A percentile compares a stretch with the other conserved stretches of the same genome.
Conservation (phyloP, 2,797 vertebrate species). For the Sebastes oblongus region DNA sequence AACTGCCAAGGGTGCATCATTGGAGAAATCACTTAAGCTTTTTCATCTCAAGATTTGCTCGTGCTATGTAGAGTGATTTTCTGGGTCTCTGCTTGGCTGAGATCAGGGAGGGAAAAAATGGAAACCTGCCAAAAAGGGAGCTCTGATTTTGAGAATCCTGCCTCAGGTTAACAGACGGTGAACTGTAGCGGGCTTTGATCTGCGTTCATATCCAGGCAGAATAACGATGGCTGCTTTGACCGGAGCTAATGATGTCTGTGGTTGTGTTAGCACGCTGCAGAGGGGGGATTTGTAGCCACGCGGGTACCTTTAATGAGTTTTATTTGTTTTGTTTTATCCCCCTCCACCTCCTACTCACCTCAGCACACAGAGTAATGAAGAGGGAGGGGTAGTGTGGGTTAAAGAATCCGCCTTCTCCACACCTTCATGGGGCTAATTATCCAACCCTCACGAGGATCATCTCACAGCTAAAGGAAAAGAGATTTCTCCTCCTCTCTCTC, state of each 20-base stretch:
- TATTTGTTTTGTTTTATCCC: slow-evolving; percentile 77
- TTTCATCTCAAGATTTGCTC: slow-evolving; percentile 46
- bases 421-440: slow-evolving; percentile 74
- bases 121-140: slow-evolving; percentile 61
- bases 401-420: slow-evolving; percentile 39
- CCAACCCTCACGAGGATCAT: slow-evolving; percentile 54
- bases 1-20: slow-evolving; percentile 33
- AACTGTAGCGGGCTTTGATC: slow-evolving; percentile 70
- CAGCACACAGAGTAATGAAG: slow-evolving; percentile 50
- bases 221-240: slow-evolving; percentile 67
- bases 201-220: slow-evolving; percentile 70
- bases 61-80: slow-evolving; percentile 50
- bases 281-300: slow-evolving; percentile 58
- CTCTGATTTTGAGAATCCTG: slow-evolving; percentile 63
- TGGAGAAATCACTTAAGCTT: slow-evolving; percentile 50
- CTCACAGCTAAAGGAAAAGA: slow-evolving; percentile 38
- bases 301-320: slow-evolving; percentile 73
- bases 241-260: slow-evolving; percentile 69
- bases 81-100: slow-evolving; percentile 25
- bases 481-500: slow-evolving; percentile 29
- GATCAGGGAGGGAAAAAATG: slow-evolving; percentile 41
- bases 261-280: slow-evolving; percentile 28
- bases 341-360: slow-evolving; percentile 66
- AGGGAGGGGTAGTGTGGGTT: slow-evolving; percentile 45
- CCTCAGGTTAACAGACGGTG: slow-evolving; percentile 68